A percentile compares a stretch with the other conserved stretches of the same genome.
Conservation (phyloP, 64 coral and sea anemone genomes). For the Pocillopora verrucosa region DNA sequence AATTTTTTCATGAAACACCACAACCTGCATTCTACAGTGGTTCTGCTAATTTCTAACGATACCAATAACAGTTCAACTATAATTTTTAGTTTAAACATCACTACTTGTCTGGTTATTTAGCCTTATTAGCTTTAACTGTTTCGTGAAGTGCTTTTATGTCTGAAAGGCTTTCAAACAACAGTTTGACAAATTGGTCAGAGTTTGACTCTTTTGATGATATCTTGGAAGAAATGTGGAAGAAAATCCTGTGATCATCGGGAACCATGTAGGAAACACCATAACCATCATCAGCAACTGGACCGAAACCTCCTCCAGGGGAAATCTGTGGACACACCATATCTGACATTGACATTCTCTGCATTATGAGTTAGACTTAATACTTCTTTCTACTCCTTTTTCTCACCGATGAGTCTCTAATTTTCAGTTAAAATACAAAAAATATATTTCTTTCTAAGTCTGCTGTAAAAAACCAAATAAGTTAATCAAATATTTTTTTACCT, state of each 20-base stretch:
- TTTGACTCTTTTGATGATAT: constrained; percentile 63
- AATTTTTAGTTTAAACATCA: neutral
- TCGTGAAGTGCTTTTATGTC: constrained; percentile 86
- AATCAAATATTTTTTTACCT: too few species aligned
- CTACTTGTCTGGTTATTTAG: neutral
- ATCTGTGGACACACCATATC: constrained; percentile 50
- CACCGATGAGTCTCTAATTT: too few species aligned
- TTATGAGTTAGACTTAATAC: too few species aligned
- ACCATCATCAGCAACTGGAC: constrained; percentile 92
- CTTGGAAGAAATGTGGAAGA: constrained; percentile 98
- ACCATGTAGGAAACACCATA: constrained; percentile 99
- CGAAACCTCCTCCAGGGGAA: constrained; percentile 95
- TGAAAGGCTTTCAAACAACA: constrained; percentile 68
- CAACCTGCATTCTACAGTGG: too few species aligned
- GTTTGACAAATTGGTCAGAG: constrained; percentile 67
- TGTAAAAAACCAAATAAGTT: too few species aligned
- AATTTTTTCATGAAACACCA: too few species aligned
- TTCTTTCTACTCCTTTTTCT: too few species aligned
- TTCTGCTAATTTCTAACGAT: too few species aligned
- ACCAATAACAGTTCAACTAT: too few species aligned
- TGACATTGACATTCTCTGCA: too few species aligned
- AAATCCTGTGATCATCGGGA: constrained; percentile 85
- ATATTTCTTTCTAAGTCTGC: too few species aligned
- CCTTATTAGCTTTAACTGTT: neutral
- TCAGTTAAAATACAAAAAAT: too few species aligned